Evolutionary conservation across 2,888 invertebrate genomes (phyloP).

Genomic region (Yponomeuta sedellus): DNA sequence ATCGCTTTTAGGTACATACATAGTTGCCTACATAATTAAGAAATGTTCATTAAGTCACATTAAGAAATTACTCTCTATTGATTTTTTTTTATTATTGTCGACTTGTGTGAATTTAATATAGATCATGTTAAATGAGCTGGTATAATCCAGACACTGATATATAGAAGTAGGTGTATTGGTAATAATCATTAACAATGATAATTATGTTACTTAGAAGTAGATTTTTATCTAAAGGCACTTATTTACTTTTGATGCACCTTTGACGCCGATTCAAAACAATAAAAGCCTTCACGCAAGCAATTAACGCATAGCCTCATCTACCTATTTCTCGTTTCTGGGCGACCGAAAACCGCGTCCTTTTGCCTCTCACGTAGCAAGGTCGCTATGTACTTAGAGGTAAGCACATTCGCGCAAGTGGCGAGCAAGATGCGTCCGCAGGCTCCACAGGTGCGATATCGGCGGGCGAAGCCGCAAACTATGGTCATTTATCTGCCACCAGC

Average conservation of each 20-base stretch:
- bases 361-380: constrained; percentile 2
- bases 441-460: background rate
- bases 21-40: too few relatives aligned
- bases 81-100: too few relatives aligned
- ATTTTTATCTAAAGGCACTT: background rate
- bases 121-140: too few relatives aligned
- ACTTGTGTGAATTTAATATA: too few relatives aligned
- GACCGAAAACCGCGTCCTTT: background rate
- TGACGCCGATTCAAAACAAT: background rate
- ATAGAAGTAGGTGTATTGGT: too few relatives aligned
- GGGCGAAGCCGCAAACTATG: background rate
- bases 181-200: background rate
- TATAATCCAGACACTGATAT: too few relatives aligned
- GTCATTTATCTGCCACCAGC: background rate
- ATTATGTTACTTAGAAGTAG: background rate
- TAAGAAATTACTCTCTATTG: too few relatives aligned
- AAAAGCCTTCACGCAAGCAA: background rate
- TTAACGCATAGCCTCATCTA: background rate
- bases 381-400: background rate
- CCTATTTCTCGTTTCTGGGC: background rate
- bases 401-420: background rate
- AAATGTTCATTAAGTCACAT: too few relatives aligned
- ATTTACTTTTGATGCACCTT: background rate
- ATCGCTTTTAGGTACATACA: too few relatives aligned
- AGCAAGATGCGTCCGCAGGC: background rate